Evolutionary conservation across 2,888 invertebrate species (phyloP).

Genomic region (Melikaiella ostensackeni): DNA sequence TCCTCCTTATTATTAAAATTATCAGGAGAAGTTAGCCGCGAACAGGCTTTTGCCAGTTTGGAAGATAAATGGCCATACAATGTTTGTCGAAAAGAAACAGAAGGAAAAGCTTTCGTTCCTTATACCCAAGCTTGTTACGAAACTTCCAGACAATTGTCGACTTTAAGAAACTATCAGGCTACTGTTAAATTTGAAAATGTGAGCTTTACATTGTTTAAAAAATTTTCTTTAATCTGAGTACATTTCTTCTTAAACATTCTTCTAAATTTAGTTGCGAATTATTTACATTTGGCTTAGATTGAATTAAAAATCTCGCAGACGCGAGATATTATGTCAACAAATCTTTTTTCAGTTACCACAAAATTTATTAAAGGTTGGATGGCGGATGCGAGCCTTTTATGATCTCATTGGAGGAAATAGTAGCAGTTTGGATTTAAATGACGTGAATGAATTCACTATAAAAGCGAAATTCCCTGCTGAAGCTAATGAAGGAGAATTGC

Average conservation of each 20-base stretch:
- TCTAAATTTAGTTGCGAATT: not conserved
- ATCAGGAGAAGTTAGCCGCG: slow-evolving; percentile 66
- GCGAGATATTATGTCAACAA: slow-evolving; percentile 33
- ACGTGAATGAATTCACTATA: slow-evolving; percentile 60
- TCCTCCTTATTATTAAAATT: slow-evolving; percentile 67
- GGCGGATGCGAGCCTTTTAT: slow-evolving; percentile 66
- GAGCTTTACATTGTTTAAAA: slow-evolving; percentile 48
- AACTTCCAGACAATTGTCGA: slow-evolving; percentile 72
- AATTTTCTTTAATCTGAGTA: not conserved
- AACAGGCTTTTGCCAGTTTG: slow-evolving; percentile 65
- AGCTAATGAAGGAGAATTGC: slow-evolving; percentile 61
- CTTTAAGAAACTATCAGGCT: slow-evolving; percentile 69
- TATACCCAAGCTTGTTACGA: slow-evolving; percentile 72
- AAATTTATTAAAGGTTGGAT: slow-evolving; percentile 58
- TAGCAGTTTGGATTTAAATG: slow-evolving; percentile 53
- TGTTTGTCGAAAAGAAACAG: slow-evolving; percentile 63
- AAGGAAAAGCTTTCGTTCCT: slow-evolving; percentile 63
- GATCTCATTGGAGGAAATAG: slow-evolving; percentile 67
- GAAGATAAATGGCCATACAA: slow-evolving; percentile 68
- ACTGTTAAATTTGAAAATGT: slow-evolving; percentile 65
- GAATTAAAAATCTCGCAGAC: slow-evolving; percentile 7
- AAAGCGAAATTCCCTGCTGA: slow-evolving; percentile 67
- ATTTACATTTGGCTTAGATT: not conserved
- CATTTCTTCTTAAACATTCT: not conserved
- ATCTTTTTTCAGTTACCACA: slow-evolving; percentile 64